Base-by-base conservation (phyloP, 2,113 vertebrate species). In the Oryzias woworae region DNA sequence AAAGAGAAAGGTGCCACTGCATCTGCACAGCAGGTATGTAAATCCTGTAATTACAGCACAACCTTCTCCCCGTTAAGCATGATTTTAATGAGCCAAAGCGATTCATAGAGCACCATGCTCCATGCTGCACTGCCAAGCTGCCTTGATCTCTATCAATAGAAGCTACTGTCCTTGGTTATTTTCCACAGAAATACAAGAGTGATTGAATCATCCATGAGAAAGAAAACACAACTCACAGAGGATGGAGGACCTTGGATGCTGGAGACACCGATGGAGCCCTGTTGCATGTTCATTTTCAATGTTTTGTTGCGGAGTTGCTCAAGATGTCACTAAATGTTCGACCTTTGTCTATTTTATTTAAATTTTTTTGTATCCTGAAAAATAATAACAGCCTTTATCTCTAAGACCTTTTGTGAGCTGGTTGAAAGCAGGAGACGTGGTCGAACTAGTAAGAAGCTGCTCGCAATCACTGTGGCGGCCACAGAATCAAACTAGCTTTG, bases 261-360 rank as follows among this genome's bases (percentile, higher is more conserved):
- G 48, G 28, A 58, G 57, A 69, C 18, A 66, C 53, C 43, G 36
- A 41, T 31, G 22, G 45, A 82, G 63, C 56, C n/a, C 7, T 57
- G 60, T 80, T 77, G 67, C 70, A 43, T 71, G 54, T 24, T 44
- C 62, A 55, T 57, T 43, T 64, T 61, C 44, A 45, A 53, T 14
- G 36, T 51, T 76, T 75, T 59, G 50, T 62, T 59, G 67, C 47
- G 75, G 72, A 72, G 75, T 69, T 81, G 77, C 83, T 75, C 36
- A 36, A 36, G 36, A 36, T 36, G 36, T 36, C 36, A 36, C 36
- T 36, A 78, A 51, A 71, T 47, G 59, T 44, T 58, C 36, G 58
- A 36, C 44, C 52, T 44, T 63, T 47, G 59, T 36, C 6, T 66
- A 54, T 66, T 66, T 53, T 54, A n/a, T 54, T 58, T 58, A 22